Evolutionary conservation across 2,113 vertebrate genomes (phyloP), one percentile per base, ranked within the genome.

Genomic region (Alethe diademata): DNA sequence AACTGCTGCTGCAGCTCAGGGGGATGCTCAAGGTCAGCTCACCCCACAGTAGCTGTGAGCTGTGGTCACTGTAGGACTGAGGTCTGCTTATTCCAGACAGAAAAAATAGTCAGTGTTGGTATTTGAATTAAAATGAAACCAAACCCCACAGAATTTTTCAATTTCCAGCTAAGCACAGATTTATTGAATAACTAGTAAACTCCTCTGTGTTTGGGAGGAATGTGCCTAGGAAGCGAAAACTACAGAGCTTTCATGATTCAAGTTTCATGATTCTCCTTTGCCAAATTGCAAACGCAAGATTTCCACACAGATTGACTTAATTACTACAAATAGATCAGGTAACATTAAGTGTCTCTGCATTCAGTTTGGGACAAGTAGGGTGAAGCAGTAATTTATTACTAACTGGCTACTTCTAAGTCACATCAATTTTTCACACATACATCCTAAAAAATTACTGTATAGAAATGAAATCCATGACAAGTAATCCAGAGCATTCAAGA

Each of bases 11-110:
- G n/a, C 20, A 50, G 58, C 19, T 47, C 64, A 69, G 36, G 13
- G 33, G 14, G 26, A 26, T 31, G 31, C 56, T 25, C 22, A 22
- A 13, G 9, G 12, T 28, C 56, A 58, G 42, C 61, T 45, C 47
- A 42, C 4, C 2, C 4, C 17, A 23, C 38, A 26, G 26, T 0
- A 38, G 4, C 57, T 23, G 12, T 10, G 13, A 25, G 50, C 42
- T 22, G 35, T 22, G 28, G 36, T 5, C 54, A 47, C 6, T 28
- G 13, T 6, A 29, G 22, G 9, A 28, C 9, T 40, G 20, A 51
- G 15, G 5, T 2, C 64, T 12, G 26, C 18, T 58, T 82, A 7
- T 28, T 25, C 6, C 38, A 48, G 3, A 61, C 23, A 58, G 5
- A 10, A 69, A 72, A 72, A 80, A 65, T 0, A 60, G n/a, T 13